Conservation (phyloP, 2,888 invertebrate species). For the Scaeva pyrastri region DNA sequence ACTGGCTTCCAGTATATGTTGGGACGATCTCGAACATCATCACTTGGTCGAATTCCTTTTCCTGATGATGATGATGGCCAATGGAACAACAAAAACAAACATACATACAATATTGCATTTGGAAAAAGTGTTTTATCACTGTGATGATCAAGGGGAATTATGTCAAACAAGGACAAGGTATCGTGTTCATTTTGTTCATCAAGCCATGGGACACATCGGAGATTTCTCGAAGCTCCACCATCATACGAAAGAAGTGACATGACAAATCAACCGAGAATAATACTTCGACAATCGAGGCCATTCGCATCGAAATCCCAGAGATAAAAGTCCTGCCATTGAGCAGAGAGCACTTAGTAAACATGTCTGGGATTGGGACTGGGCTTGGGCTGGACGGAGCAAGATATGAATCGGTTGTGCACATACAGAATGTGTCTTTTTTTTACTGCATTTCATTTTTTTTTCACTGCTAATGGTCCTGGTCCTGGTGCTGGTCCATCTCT, state of each 20-base stretch:
- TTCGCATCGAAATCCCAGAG: constrained; percentile 7
- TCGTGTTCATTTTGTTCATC: constrained; percentile 76
- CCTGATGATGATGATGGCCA: not conserved
- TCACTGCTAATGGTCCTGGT: not conserved
- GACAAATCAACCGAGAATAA: constrained; percentile 55
- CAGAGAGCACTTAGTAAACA: constrained; percentile 54
- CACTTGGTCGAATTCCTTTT: constrained; percentile 52
- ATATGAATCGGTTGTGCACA: constrained; percentile 62
- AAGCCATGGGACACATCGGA: constrained; percentile 38
- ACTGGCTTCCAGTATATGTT: constrained; percentile 36
- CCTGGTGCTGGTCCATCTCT: not conserved
- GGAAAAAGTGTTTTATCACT: constrained; percentile 80
- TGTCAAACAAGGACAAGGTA: constrained; percentile 82
- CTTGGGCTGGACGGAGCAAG: constrained; percentile 36
- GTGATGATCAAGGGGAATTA: constrained; percentile 82
- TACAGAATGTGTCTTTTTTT: constrained; percentile 7
- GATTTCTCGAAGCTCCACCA: not conserved
- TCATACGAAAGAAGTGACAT: constrained; percentile 27
- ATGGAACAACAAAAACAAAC: constrained; percentile 11
- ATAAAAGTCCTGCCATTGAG: constrained; percentile 29
- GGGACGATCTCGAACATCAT: constrained; percentile 53
- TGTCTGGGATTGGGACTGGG: no score
- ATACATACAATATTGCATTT: constrained; percentile 43
- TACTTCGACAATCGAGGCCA: constrained; percentile 13
- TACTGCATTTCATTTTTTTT: constrained; percentile 17